Evolutionary conservation across 2,888 invertebrate genomes (phyloP), one percentile per base, ranked within the genome.

Genomic region (Hypomecis punctinalis): DNA sequence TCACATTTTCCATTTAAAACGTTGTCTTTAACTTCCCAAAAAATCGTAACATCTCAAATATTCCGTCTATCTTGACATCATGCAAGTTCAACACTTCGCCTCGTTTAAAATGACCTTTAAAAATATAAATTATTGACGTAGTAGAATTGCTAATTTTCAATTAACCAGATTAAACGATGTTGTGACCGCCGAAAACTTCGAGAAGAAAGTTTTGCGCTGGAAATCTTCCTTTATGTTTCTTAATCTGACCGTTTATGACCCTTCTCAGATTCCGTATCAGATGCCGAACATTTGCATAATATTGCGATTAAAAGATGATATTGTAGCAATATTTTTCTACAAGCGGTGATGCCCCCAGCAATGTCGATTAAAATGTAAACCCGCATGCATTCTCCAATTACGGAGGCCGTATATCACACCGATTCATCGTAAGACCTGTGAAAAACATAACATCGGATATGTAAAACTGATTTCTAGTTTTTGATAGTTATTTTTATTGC

Each of bases 291-390:
- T 70, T 68, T 64, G 57, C 66, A 66, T 69, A 69, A 70, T 63
- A 49, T 11, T 6, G 8, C 52, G 55, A 60, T 63, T 65, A 64
- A 60, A 68, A 70, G 54, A 69, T 65, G 69, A 68, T 64, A 67
- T 64, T 62, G 69, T 69, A 59, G 70, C 68, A 61, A 72, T 72
- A 72, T 66, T 70, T 67, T 67, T 60, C 69, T 70, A 69, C 64
- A 72, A 66, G 60, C 59, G 47, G 42, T 61, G 55, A 66, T 68
- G 72, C 69, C 72, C 65, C 67, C 69, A 67, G 70, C 69, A 53
- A 72, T 60, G 66, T 51, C 68, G 68, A 73, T 69, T 69, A 67
- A 69, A 66, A 71, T 69, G 67, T 69, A 66, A 71, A 53, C 63
- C 63, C 58, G 55, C 59, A 57, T 45, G 64, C 72, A 63, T 70